Base-by-base conservation (phyloP, 2,797 vertebrate species). In the Schizopygopsis malacanthus region DNA sequence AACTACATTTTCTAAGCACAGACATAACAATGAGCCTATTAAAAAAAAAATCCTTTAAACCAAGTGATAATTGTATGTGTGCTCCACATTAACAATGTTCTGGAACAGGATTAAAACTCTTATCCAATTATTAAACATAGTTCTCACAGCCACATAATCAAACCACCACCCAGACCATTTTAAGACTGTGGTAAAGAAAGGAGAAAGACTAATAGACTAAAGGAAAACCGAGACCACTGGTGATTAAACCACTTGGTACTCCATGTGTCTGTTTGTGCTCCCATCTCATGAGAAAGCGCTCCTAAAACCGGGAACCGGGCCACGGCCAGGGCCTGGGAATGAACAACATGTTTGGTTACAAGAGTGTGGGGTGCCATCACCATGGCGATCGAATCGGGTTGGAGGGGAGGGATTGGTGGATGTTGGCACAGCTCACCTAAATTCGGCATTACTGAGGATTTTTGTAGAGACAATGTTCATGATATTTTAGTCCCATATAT, bases 261-360 rank as follows among this genome's bases (percentile, higher is more conserved):
- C 43, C 69, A 91, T 75, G 61, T 45, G 61, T 87, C 88, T 91
- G 90, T 95, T 95, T 94, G 91, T 93, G 89, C 92, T 94, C 90
- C 75, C 65, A 93, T 94, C 91, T 95, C 94, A 93, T 92, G 77
- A 88, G 52, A 86, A 73, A 85, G 8, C 18, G 28, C 56, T 52
- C 54, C 39, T 63, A 76, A 85, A 67, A 91, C 94, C 95, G 94
- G 94, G 95, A 95, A 90, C 85, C 3, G 85, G 94, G 94, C 95
- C 94, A 95, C 88, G 69, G 85, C 86, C 37, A 85, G 88, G 93
- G 94, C 94, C 94, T 95, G 94, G 94, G 95, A 95, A 95, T 90
- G 0, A 84, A 81, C 56, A 87, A 69, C 82, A 80, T 67, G 79
- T 81, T 81, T 85, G 78, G 70, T 77, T 86, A 83, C 41, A 59